These are phyloP conservation scores for Origma solitaria DNA, from an alignment of 2,113 vertebrate species.

Conservation along the genomic window DNA sequence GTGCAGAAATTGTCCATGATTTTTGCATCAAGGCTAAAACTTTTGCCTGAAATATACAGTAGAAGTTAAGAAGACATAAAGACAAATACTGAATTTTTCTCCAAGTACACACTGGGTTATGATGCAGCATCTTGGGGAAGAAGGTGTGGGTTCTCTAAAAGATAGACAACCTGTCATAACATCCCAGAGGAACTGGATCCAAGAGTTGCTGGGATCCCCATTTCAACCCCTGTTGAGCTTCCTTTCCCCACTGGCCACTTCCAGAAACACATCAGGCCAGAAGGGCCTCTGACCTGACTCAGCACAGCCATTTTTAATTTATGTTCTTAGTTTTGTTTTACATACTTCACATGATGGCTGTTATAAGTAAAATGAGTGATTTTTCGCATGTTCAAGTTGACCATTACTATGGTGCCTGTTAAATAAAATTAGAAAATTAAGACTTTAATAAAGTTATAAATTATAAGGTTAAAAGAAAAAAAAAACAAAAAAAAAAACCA, in stretches of 20 bases:
- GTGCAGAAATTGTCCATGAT: neutral
- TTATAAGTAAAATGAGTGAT: too few relatives aligned
- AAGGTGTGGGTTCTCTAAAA: neutral
- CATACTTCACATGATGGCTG: neutral
- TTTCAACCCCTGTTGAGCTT: neutral
- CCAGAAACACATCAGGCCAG: neutral
- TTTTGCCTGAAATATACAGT: neutral
- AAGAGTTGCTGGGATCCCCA: neutral
- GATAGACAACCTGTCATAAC: neutral
- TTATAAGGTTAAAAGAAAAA: too few relatives aligned
- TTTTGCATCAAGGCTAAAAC: neutral
- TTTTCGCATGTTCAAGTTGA: too few relatives aligned
- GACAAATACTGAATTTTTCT: neutral
- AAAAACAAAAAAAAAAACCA: too few relatives aligned
- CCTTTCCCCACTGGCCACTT: neutral
- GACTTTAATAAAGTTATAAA: too few relatives aligned
- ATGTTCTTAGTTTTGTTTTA: neutral
- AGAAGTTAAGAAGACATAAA: neutral
- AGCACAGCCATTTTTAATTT: neutral
- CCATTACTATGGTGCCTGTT: too few relatives aligned
- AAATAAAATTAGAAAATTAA: too few relatives aligned
- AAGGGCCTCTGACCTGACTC: neutral
- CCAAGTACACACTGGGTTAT: neutral
- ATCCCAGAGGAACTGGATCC: neutral
- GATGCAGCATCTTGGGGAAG: rapidly evolving